Percentiles rank a stretch among this genome's conserved stretches.
These are phyloP conservation scores for Brachystomella parvula DNA, from an alignment of 1,140 invertebrate species.

Conservation along the genomic window DNA sequence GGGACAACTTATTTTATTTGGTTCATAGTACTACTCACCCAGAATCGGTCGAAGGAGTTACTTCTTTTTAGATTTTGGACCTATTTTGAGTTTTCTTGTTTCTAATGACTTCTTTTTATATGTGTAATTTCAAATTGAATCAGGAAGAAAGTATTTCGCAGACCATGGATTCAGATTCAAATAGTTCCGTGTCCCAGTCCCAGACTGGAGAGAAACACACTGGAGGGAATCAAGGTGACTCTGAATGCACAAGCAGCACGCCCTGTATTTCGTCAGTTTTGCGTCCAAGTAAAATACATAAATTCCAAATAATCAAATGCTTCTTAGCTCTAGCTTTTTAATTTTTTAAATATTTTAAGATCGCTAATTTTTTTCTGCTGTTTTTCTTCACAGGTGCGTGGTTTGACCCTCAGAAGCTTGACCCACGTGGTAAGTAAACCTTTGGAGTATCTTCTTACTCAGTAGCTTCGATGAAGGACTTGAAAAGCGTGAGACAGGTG, in stretches of 20 bases:
- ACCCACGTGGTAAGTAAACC: slow-evolving; percentile 67
- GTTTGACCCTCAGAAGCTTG: slow-evolving; percentile 79
- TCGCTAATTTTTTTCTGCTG: slow-evolving; percentile 37
- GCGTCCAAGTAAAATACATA: slow-evolving; percentile 22
- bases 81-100: neutral
- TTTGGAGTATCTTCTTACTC: too few species aligned
- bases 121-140: neutral
- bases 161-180: neutral
- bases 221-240: neutral
- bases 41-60: neutral
- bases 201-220: neutral
- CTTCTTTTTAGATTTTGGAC: neutral
- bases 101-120: neutral
- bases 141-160: neutral
- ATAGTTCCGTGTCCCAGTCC: neutral
- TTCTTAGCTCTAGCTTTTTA: neutral
- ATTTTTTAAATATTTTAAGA: neutral
- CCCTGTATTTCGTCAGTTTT: slow-evolving; percentile 20
- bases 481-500: neutral
- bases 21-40: neutral
- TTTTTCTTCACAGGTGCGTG: slow-evolving; percentile 73
- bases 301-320: neutral
- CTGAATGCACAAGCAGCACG: neutral
- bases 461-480: too few species aligned
- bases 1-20: neutral